These are phyloP conservation scores for Urocyon cinereoargenteus DNA, from an alignment of 2,797 vertebrate genomes.

Conservation along the genomic window DNA sequence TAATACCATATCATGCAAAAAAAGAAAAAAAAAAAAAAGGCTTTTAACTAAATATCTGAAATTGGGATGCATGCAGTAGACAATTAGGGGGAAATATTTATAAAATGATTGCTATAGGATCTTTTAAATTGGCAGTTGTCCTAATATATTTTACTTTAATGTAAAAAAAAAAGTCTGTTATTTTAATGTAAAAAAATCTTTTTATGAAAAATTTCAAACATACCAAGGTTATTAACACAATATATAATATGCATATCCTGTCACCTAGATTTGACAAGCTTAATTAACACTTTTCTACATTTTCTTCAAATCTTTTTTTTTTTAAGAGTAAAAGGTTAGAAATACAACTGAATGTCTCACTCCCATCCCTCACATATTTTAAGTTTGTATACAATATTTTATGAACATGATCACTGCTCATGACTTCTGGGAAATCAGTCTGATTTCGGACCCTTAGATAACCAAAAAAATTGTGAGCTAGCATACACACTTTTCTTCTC, in stretches of 20 bases:
- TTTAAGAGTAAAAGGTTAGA: neutral
- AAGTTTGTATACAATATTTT: neutral
- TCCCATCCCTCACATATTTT: neutral
- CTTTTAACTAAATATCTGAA: neutral
- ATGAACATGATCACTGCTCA: neutral
- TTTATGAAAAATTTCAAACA: conserved; percentile 38
- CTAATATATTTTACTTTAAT: neutral
- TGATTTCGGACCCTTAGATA: neutral
- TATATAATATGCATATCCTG: neutral
- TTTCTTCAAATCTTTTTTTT: neutral
- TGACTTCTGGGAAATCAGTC: neutral
- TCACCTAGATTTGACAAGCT: conserved; percentile 22
- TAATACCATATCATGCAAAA: neutral
- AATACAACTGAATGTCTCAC: neutral
- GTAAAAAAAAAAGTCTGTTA: neutral
- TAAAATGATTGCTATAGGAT: neutral
- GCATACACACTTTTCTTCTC: neutral
- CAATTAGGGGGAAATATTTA: neutral
- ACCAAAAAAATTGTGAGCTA: neutral
- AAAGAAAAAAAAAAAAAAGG: neutral
- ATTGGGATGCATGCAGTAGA: neutral
- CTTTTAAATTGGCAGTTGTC: neutral
- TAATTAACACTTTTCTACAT: conserved; percentile 18
- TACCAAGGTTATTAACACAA: neutral
- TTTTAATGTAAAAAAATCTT: conserved; percentile 24